These are phyloP conservation scores for Jacana jacana DNA, from an alignment of 2,113 vertebrate genomes.

Conservation along the genomic window DNA sequence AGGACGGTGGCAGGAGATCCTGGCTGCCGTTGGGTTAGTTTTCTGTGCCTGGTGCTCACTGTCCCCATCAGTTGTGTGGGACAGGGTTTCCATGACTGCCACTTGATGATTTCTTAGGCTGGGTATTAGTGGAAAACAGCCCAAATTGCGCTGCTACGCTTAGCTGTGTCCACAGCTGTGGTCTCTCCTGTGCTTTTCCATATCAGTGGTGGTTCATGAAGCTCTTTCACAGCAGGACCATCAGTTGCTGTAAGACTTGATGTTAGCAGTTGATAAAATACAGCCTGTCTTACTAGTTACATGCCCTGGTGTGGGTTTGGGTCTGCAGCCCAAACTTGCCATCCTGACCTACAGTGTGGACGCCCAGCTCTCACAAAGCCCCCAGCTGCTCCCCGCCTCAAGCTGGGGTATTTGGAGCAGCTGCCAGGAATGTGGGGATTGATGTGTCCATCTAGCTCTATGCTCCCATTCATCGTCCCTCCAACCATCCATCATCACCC, in stretches of 20 bases:
- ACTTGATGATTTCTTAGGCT: neutral
- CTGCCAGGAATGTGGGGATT: neutral
- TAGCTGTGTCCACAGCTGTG: neutral
- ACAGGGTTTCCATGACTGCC: neutral
- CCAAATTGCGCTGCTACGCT: neutral
- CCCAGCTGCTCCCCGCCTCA: fast-evolving
- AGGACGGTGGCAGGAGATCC: neutral
- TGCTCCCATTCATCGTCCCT: neutral
- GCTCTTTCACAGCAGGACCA: neutral
- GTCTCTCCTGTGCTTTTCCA: fast-evolving
- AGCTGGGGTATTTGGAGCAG: neutral
- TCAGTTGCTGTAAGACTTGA: neutral
- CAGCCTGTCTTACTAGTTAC: neutral
- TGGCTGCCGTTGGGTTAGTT: fast-evolving
- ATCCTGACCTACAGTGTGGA: fast-evolving
- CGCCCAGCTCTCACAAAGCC: neutral
- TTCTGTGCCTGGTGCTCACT: too few relatives aligned
- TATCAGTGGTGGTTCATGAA: neutral
- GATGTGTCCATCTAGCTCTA: neutral
- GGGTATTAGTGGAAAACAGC: neutral
- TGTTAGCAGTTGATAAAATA: neutral
- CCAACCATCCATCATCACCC: neutral
- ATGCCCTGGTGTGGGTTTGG: neutral
- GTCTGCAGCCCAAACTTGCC: neutral
- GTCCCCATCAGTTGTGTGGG: neutral